Conservation (phyloP, 2,113 vertebrate genomes). For the Bos javanicus region DNA sequence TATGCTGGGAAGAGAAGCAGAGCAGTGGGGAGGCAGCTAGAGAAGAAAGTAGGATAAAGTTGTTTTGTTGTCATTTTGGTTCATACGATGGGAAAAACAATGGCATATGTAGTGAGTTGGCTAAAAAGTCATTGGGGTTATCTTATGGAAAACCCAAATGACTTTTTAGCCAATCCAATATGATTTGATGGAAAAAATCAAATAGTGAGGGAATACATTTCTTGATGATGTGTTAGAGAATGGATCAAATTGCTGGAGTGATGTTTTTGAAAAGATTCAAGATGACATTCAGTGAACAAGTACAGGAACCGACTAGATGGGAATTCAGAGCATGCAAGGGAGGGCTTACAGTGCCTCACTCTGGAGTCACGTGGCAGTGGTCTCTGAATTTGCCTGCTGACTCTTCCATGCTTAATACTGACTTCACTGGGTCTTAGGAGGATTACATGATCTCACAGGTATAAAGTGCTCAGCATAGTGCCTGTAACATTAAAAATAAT, state of each 20-base stretch:
- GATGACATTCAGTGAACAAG: neutral
- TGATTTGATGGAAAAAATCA: neutral
- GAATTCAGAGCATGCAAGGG: neutral
- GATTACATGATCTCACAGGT: neutral
- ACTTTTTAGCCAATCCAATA: neutral
- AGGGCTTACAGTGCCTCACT: neutral
- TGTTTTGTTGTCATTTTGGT: neutral
- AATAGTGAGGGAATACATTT: neutral
- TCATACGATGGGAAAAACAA: neutral
- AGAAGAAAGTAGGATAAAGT: neutral
- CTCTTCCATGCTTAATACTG: neutral
- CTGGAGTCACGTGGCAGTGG: neutral
- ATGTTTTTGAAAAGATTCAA: neutral
- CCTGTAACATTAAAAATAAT: neutral
- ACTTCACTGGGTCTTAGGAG: neutral
- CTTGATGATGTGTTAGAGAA: neutral
- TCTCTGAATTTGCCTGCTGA: neutral
- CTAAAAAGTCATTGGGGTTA: neutral
- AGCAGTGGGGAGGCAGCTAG: neutral
- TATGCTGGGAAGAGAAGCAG: neutral
- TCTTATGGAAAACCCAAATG: neutral
- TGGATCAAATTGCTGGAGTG: neutral
- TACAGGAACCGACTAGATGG: neutral
- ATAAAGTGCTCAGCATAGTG: neutral
- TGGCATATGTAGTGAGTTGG: neutral